A percentile compares a stretch with the other conserved stretches of the same genome.
phyloP scores from a whole-genome alignment of 1,140 invertebrate genomes.

The Conus ventricosus region DNA sequence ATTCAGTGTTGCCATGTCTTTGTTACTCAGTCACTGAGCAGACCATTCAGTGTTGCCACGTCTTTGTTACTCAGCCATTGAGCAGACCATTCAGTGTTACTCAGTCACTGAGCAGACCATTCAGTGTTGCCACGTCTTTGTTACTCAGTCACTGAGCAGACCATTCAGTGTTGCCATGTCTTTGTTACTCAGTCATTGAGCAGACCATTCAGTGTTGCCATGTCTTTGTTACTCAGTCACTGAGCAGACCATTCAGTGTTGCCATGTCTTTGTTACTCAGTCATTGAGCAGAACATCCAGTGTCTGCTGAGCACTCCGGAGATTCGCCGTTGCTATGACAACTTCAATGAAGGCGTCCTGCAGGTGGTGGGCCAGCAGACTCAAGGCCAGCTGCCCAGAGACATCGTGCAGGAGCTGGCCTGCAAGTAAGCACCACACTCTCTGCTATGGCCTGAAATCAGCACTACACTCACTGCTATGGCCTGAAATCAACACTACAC shows the following conservation, averaged over 20 bases:
- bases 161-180: too few species aligned
- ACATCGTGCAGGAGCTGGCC: constrained; percentile 36
- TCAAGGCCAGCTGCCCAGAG: constrained; percentile 35
- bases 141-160: too few species aligned
- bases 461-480: too few species aligned
- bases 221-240: background rate
- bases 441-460: too few species aligned
- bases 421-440: constrained; percentile 46
- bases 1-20: too few species aligned
- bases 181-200: too few species aligned
- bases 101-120: too few species aligned
- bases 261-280: background rate
- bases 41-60: background rate
- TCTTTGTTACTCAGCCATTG: constrained; percentile 4
- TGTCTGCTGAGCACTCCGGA: constrained; percentile 51
- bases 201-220: too few species aligned
- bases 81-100: constrained; percentile 43
- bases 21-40: background rate
- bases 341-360: constrained; percentile 47
- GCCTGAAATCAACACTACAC: too few species aligned
- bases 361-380: constrained; percentile 40
- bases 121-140: too few species aligned
- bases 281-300: constrained; percentile 40
- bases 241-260: background rate
- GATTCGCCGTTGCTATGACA: constrained; percentile 46